Evolutionary conservation across 2,888 invertebrate species (phyloP).

Genomic region (Tipula helvola): DNA sequence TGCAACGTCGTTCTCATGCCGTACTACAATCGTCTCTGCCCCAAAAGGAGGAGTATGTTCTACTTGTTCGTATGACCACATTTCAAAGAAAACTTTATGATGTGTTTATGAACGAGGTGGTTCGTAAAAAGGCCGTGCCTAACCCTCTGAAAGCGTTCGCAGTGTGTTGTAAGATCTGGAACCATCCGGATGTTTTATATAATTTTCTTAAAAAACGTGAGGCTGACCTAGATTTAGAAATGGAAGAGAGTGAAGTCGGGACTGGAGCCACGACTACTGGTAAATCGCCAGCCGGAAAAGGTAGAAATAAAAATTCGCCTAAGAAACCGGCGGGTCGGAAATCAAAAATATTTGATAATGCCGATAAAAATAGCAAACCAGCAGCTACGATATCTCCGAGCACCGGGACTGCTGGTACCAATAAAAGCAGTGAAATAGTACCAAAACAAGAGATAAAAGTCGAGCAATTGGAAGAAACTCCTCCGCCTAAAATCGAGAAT

Average conservation of each 20-base stretch:
- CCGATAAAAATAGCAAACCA: conserved; percentile 26
- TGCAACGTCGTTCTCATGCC: conserved; percentile 87
- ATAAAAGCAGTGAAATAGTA: not conserved
- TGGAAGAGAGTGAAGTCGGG: conserved; percentile 58
- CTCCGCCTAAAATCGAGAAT: not conserved
- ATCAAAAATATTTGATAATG: not conserved
- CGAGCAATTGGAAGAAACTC: conserved; percentile 19
- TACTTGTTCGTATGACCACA: conserved; percentile 77
- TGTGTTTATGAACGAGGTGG: conserved; percentile 86
- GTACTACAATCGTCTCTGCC: conserved; percentile 88
- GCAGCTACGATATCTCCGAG: conserved; percentile 41
- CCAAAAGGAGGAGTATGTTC: conserved; percentile 88
- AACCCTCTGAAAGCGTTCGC: conserved; percentile 97
- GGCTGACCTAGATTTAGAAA: conserved; percentile 63
- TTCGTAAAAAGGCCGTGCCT: conserved; percentile 70
- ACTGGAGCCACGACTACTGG: not conserved
- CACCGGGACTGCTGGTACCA: conserved; percentile 16
- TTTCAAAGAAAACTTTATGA: conserved; percentile 86
- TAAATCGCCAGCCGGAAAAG: conserved; percentile 6
- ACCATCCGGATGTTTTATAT: conserved; percentile 85
- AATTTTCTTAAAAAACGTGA: conserved; percentile 75
- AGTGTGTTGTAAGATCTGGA: conserved; percentile 97
- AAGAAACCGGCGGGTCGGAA: conserved; percentile 17
- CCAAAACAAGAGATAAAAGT: conserved; percentile 19
- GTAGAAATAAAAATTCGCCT: conserved; percentile 19